Conservation (phyloP, 2,797 vertebrate genomes). For the Holocentrus rufus region DNA sequence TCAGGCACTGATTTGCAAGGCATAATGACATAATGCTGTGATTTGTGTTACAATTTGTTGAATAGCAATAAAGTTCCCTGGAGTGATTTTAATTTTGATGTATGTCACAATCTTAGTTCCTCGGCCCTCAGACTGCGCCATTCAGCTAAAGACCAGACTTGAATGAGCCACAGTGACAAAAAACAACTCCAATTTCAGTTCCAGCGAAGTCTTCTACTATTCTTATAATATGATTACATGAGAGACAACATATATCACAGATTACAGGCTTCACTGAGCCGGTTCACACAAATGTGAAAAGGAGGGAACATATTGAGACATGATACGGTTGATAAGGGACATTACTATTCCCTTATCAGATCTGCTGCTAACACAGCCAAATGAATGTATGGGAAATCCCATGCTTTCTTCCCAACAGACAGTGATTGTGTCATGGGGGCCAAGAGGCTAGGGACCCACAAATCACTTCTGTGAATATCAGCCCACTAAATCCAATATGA, state of each 20-base stretch:
- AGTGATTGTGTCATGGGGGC: constrained; percentile 65
- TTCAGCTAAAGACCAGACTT: constrained; percentile 31
- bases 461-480: constrained; percentile 66
- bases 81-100: constrained; percentile 54
- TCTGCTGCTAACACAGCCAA: constrained; percentile 42
- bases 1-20: constrained; percentile 53
- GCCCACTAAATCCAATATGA: constrained; percentile 41
- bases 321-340: constrained; percentile 58
- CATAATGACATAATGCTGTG: constrained; percentile 56
- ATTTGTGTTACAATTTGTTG: constrained; percentile 57
- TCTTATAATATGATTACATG: constrained; percentile 33
- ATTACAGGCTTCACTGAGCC: constrained; percentile 39
- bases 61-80: constrained; percentile 37
- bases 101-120: constrained; percentile 38
- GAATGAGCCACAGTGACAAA: constrained; percentile 32
- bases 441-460: constrained; percentile 64
- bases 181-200: not conserved
- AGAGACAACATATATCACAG: constrained; percentile 35
- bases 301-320: constrained; percentile 32
- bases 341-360: constrained; percentile 68
- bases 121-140: constrained; percentile 14
- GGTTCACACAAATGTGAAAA: constrained; percentile 58
- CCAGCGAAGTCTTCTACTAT: constrained; percentile 30
- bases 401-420: constrained; percentile 59
- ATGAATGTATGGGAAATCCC: constrained; percentile 73